Base-by-base conservation (phyloP, 2,797 vertebrate species). In the Fringilla coelebs region DNA sequence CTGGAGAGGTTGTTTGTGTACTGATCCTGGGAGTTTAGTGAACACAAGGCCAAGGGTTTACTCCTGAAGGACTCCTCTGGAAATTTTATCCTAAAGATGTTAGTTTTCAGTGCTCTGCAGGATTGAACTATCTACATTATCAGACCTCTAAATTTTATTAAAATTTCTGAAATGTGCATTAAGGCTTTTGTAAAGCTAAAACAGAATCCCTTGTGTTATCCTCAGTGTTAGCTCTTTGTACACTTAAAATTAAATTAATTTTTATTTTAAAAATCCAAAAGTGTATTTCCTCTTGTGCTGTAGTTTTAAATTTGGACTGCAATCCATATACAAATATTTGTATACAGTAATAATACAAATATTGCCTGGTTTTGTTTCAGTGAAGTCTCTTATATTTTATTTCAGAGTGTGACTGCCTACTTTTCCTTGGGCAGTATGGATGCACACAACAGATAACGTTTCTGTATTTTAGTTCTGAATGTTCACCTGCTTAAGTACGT, bases 391-490 rank as follows among this genome's bases (percentile, higher is more conserved):
- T 65, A 2, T 3, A 25, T 85, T 96, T 90, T 88, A 55, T 52
- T 85, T 55, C 14, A 29, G 29, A 18, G 8, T 67, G 32, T 9
- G 14, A 40, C 6, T 40, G 7, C n/a, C 20, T 72, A 16, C 19
- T 94, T 95, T 95, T 94, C 80, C 49, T 36, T 80, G 26, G 73
- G 34, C 58, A 70, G 18, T 85, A 89, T 57, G 57, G 86, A 88
- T 96, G 38, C 49, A 81, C 28, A 82, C 57, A 89, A 58, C 63
- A 93, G 65, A 88, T 94, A 92, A 95, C 15, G 3, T 86, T 96
- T 95, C 62, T 60, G 29, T 95, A 83, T 93, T 93, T 94, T 92
- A 41, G 58, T 96, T 97, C 65, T 92, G 79, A 96, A 87, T 89
- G 65, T 89, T 96, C 75, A 85, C 31, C 61, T 96, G 19, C 67